Evolutionary conservation across 2,113 vertebrate species (phyloP).

Genomic region (Herpetotheres cachinnans): DNA sequence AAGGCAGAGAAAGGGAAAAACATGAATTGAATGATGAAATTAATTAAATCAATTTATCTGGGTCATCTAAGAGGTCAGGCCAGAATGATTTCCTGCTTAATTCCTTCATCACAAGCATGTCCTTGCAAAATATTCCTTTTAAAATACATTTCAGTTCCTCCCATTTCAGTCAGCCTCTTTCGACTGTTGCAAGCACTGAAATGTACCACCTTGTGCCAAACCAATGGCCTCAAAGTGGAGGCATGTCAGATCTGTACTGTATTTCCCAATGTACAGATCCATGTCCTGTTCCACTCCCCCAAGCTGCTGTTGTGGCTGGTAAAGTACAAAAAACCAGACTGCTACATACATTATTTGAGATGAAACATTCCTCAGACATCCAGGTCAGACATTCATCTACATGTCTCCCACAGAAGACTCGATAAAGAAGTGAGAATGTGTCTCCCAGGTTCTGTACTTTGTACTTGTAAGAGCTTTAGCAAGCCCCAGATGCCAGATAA

Average conservation of each 20-base stretch:
- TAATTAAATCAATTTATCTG: not conserved
- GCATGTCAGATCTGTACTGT: not conserved
- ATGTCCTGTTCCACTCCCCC: not conserved
- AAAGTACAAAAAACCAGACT: not conserved
- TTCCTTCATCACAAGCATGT: not conserved
- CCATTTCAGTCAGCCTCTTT: not conserved
- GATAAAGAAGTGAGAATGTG: not conserved
- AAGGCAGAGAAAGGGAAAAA: not conserved
- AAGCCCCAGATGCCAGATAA: conserved; percentile 17
- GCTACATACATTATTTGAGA: not conserved
- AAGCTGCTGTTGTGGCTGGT: not conserved
- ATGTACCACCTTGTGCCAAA: not conserved
- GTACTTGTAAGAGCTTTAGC: not conserved
- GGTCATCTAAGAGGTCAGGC: not conserved
- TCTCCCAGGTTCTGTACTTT: not conserved
- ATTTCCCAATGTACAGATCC: not conserved
- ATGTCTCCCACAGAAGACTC: not conserved
- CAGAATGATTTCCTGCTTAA: not conserved
- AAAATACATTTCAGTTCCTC: not conserved
- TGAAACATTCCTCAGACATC: not conserved
- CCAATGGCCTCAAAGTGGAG: not conserved
- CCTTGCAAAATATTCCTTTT: not conserved
- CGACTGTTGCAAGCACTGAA: not conserved
- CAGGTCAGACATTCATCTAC: not conserved
- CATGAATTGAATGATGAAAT: not conserved